Conservation (phyloP, 2,888 invertebrate genomes). For the Drosophila merina region DNA sequence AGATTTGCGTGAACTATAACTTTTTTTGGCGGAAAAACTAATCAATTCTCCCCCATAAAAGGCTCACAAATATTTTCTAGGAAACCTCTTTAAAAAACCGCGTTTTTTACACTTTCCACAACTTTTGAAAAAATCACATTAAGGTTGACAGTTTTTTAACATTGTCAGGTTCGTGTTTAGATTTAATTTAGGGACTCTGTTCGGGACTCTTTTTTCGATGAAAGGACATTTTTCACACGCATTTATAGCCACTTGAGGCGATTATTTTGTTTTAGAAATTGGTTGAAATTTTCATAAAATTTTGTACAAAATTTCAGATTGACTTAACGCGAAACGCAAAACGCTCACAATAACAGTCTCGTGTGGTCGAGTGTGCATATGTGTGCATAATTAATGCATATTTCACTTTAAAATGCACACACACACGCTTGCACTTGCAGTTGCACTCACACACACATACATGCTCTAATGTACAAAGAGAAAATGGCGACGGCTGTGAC, state of each 20-base stretch:
- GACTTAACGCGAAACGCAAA: conserved; percentile 50
- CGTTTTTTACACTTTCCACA: conserved; percentile 24
- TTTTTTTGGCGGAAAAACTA: too few relatives aligned
- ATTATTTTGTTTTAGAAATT: conserved; percentile 3
- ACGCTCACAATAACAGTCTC: conserved; percentile 15
- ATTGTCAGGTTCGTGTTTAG: conserved; percentile 1
- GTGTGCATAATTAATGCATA: conserved; percentile 78
- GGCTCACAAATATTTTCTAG: neutral
- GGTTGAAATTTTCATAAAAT: too few relatives aligned
- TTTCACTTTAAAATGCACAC: conserved; percentile 75
- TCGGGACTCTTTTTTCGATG: conserved; percentile 16
- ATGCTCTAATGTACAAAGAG: conserved; percentile 16
- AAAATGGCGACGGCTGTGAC: conserved; percentile 64
- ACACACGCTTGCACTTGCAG: conserved; percentile 27
- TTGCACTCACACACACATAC: conserved; percentile 23
- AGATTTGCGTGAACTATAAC: neutral
- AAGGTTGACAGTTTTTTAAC: neutral
- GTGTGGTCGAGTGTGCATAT: conserved; percentile 45
- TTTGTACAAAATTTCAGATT: conserved; percentile 60
- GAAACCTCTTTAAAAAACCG: neutral
- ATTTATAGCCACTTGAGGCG: conserved; percentile 31
- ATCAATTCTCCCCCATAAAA: too few relatives aligned
- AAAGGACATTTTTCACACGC: conserved; percentile 6
- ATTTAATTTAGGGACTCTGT: conserved; percentile 5
- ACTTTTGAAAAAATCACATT: neutral